Conservation (phyloP, 2,888 invertebrate genomes). For the Caenorhabditis virilis region DNA sequence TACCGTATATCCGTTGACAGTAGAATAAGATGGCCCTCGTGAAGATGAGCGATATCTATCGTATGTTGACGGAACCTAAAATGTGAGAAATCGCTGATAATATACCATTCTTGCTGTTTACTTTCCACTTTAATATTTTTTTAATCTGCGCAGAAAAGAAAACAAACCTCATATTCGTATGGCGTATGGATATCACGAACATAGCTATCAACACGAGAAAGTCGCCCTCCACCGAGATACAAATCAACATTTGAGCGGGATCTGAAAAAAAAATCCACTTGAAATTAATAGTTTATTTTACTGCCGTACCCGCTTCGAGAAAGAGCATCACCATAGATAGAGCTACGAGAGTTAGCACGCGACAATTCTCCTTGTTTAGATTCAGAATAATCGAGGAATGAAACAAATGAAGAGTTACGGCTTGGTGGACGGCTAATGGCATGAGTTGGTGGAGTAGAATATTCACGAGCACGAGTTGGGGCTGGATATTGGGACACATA, state of each 20-base stretch:
- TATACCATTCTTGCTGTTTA: too few species aligned
- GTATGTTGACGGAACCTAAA: constrained; percentile 63
- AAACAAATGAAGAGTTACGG: constrained; percentile 62
- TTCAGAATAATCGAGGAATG: constrained; percentile 66
- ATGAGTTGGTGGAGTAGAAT: constrained; percentile 63
- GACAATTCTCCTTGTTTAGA: constrained; percentile 65
- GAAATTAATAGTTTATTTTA: neutral
- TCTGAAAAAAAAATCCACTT: constrained; percentile 33
- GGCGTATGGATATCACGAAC: constrained; percentile 63
- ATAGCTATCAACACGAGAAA: constrained; percentile 67
- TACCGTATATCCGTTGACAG: constrained; percentile 61
- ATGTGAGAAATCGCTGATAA: too few species aligned
- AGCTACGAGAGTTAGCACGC: constrained; percentile 59
- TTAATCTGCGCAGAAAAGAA: neutral
- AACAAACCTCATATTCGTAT: constrained; percentile 57
- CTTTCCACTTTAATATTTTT: neutral
- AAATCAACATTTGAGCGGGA: constrained; percentile 65
- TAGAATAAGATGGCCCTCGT: constrained; percentile 56
- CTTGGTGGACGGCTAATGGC: constrained; percentile 60
- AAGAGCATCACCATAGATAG: constrained; percentile 61
- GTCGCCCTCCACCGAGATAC: constrained; percentile 62
- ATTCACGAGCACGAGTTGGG: constrained; percentile 65
- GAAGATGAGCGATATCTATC: constrained; percentile 63
- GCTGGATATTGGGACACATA: constrained; percentile 58
- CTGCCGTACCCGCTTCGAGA: constrained; percentile 58